Conservation (phyloP, 2,888 invertebrate species). For the Drosophila mulleri region DNA sequence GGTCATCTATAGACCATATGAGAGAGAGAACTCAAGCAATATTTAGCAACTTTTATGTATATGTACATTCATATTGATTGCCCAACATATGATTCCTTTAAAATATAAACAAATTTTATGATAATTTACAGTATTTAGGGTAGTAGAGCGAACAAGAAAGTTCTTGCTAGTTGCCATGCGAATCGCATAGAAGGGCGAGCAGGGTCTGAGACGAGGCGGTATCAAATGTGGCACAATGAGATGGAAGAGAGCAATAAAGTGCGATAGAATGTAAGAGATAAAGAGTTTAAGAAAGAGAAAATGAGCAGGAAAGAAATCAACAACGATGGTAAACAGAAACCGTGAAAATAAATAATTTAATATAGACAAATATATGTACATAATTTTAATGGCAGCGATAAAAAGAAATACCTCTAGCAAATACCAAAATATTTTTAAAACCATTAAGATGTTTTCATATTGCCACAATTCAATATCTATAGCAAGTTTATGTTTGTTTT, state of each 20-base stretch:
- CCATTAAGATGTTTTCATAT: slow-evolving; percentile 1
- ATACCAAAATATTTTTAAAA: neutral
- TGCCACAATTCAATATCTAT: neutral
- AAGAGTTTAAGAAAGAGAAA: neutral
- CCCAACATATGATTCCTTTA: slow-evolving; percentile 13
- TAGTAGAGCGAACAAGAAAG: neutral
- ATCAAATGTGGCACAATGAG: neutral
- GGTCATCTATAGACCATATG: slow-evolving; percentile 12
- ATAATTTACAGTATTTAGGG: neutral
- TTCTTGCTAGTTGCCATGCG: neutral
- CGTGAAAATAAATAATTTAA: slow-evolving; percentile 4
- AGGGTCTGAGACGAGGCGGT: too few species aligned
- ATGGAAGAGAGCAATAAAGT: neutral
- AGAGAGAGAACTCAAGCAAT: neutral
- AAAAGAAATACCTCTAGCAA: neutral
- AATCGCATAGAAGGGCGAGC: neutral
- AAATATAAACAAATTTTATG: slow-evolving; percentile 3
- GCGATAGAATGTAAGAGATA: neutral
- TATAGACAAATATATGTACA: neutral
- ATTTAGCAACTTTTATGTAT: slow-evolving; percentile 3
- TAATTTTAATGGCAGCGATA: neutral
- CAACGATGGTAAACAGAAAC: neutral
- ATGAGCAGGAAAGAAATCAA: neutral
- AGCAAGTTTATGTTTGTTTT: neutral
- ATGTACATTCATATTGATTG: slow-evolving; percentile 11